Conservation (phyloP, 1,140 invertebrate species). For the Theocolax elegans region DNA sequence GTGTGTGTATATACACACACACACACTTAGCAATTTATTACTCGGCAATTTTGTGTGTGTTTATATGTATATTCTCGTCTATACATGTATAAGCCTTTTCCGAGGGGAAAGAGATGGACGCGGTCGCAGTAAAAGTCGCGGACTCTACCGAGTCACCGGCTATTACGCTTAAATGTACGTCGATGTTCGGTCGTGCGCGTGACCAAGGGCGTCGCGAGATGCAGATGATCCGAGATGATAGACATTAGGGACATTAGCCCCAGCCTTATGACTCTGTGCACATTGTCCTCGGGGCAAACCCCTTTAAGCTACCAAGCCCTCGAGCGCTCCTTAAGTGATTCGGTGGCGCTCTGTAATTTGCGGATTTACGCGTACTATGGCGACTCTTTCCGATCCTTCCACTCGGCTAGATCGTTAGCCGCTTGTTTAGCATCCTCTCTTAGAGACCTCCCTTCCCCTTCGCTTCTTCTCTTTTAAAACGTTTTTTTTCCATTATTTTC, state of each 20-base stretch:
- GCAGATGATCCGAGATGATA: slow-evolving; percentile 57
- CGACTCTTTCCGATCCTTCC: background rate
- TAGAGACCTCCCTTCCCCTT: background rate
- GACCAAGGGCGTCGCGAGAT: slow-evolving; percentile 35
- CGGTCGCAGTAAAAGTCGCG: too few relatives aligned
- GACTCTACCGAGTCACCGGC: too few relatives aligned
- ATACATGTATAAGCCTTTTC: too few relatives aligned
- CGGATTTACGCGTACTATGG: background rate
- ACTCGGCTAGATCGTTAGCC: background rate
- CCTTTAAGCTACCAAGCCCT: slow-evolving; percentile 15
- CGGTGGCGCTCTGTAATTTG: slow-evolving; percentile 13
- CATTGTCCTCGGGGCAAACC: background rate
- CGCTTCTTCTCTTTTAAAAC: background rate
- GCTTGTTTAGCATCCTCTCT: background rate
- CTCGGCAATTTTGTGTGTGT: too few relatives aligned
- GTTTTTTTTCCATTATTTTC: background rate
- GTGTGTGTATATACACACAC: too few relatives aligned
- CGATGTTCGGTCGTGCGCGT: slow-evolving; percentile 13
- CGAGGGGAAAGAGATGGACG: too few relatives aligned
- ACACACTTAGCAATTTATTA: too few relatives aligned
- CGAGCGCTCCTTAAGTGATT: slow-evolving; percentile 6
- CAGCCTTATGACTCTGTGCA: slow-evolving; percentile 26
- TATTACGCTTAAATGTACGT: too few relatives aligned
- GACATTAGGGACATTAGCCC: slow-evolving; percentile 56
- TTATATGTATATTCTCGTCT: too few relatives aligned